Evolutionary conservation across 2,888 invertebrate genomes (phyloP).

Genomic region (Pammene fasciana): DNA sequence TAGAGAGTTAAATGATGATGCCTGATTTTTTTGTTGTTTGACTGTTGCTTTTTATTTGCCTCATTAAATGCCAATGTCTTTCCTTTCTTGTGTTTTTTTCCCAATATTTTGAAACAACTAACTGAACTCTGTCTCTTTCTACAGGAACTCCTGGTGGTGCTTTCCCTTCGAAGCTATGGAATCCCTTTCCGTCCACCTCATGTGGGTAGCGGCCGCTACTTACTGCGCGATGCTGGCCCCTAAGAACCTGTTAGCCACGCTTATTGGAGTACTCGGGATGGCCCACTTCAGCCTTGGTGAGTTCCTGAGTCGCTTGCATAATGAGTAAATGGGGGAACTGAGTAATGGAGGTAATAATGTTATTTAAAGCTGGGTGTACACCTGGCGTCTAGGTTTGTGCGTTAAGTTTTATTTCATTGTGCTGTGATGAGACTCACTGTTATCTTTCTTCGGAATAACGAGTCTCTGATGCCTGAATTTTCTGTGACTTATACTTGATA

Average conservation of each 20-base stretch:
- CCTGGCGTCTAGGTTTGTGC: too few relatives aligned
- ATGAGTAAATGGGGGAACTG: conserved; percentile 20
- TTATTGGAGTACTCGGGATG: conserved; percentile 94
- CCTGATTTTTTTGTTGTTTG: too few relatives aligned
- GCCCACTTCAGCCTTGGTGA: conserved; percentile 93
- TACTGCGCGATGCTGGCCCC: conserved; percentile 94
- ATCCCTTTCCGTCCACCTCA: conserved; percentile 91
- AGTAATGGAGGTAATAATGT: conserved; percentile 9
- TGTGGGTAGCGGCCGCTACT: conserved; percentile 96
- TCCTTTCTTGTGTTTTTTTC: too few relatives aligned
- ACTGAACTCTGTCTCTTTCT: not conserved
- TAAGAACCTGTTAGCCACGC: conserved; percentile 90
- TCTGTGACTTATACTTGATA: too few relatives aligned
- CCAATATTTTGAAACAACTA: too few relatives aligned
- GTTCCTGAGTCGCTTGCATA: conserved; percentile 44
- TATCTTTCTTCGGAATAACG: too few relatives aligned
- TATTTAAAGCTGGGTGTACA: not conserved
- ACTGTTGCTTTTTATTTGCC: not conserved
- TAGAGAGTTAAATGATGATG: too few relatives aligned
- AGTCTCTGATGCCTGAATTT: too few relatives aligned
- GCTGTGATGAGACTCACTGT: too few relatives aligned
- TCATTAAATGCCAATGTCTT: too few relatives aligned
- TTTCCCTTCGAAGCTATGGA: conserved; percentile 95
- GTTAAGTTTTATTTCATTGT: too few relatives aligned
- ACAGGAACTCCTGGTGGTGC: conserved; percentile 94